Evolutionary conservation across 2,888 invertebrate genomes (phyloP), one percentile per base, ranked within the genome.

Genomic region (Leptura quadrifasciata): DNA sequence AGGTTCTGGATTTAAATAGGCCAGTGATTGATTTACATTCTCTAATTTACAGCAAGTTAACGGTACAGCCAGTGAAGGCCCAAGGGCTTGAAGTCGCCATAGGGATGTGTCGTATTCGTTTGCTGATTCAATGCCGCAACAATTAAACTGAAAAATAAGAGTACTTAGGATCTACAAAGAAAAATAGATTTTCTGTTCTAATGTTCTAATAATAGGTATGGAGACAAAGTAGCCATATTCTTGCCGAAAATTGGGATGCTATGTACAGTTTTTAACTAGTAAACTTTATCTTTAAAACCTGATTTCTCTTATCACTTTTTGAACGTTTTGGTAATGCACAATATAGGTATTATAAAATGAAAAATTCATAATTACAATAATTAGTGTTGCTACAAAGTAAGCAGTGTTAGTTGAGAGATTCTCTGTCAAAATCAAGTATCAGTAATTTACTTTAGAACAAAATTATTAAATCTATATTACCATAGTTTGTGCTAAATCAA

Each of bases 61-160:
- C 21, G 87, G 88, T 47, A 89, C 84, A 69, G 89, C 85, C 54
- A 88, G 91, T 0, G 86, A 85, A 79, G 94, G 93, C 0, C 95
- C 94, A 57, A 94, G 91, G 78, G 94, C 92, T 84, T 94, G 93
- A 65, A 95, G 89, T 79, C 94, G 92, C 96, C 96, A 96, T 85
- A 93, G 89, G 0, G 96, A 95, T 81, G 94, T 94, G 84, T 95
- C 95, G 88, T 95, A 96, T 90, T 96, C 95, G 76, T 93, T 92
- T 8, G 94, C 94, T 82, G 93, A 93, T 64, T 93, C 92, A 88
- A 96, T 94, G 27, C 95, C 96, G 87, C 96, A 96, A 85, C 96
- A 96, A 74, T 93, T 91, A 86, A 95, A 93, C 95, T 95, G 88
- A 27, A 90, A 88, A 77, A 80, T 39, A 69, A 57, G 35, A 39